A percentile compares a stretch with the other conserved stretches of the same genome.
Conservation (phyloP, 2,797 vertebrate species). For the Diglossa cyanea region DNA sequence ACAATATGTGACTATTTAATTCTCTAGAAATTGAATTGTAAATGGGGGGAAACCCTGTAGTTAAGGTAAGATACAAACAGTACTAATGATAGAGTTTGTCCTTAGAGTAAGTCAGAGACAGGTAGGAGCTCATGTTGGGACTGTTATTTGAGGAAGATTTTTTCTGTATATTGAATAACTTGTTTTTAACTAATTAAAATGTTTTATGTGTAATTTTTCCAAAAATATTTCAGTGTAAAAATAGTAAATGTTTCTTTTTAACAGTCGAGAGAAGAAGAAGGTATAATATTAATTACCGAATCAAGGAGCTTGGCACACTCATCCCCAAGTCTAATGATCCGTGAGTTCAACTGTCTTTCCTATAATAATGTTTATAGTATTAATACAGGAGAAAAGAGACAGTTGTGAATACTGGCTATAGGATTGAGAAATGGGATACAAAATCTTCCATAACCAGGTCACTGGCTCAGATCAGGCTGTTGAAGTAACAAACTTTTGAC, state of each 20-base stretch:
- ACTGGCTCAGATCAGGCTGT: not conserved
- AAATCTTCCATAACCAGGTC: not conserved
- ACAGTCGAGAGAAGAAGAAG: slow-evolving; percentile 95
- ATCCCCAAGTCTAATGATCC: slow-evolving; percentile 98
- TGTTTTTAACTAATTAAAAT: not conserved
- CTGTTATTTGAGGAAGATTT: not conserved
- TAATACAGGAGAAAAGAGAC: not conserved
- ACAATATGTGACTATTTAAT: not conserved
- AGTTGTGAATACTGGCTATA: not conserved
- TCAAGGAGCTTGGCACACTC: slow-evolving; percentile 97
- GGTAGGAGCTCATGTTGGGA: not conserved
- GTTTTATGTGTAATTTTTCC: not conserved
- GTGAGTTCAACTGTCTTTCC: slow-evolving; percentile 83
- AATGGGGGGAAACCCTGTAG: not conserved
- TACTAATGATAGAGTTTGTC: not conserved
- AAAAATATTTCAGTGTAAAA: slow-evolving; percentile 57
- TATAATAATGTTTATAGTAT: slow-evolving; percentile 58
- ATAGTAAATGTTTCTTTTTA: slow-evolving; percentile 67
- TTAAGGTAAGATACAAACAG: not conserved
- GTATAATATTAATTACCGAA: slow-evolving; percentile 99
- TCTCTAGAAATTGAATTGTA: not conserved
- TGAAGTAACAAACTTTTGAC: not conserved
- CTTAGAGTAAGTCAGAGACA: not conserved
- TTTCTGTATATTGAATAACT: not conserved
- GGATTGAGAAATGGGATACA: not conserved